Evolutionary conservation across 2,888 invertebrate genomes (phyloP), one percentile per base, ranked within the genome.

Genomic region (Zootermopsis nevadensis): DNA sequence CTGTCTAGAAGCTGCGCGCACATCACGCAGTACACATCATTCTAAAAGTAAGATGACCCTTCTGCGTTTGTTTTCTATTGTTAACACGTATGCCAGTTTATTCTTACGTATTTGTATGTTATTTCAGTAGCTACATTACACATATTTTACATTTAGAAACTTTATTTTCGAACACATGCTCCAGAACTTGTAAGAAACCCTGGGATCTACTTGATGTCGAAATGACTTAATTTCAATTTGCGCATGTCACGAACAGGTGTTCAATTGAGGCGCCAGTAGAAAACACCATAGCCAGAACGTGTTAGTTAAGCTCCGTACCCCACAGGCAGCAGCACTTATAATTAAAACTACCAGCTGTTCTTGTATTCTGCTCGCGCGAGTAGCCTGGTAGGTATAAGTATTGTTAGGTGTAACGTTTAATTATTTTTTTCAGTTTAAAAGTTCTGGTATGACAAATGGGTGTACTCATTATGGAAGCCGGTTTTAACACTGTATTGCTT

Each of bases 1-100:
- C 79, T 79, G 79, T 38, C 31, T 12, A 27, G 79, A 79, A n/a
- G 79, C 79, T 79, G 79, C 79, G 35, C 79, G 79, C 66, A 60
- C 66, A 35, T 66, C 33, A 66, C n/a, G n/a, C 19, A 48, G 8
- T 31, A 38, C n/a, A 19, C 55, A 48, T 55, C 33, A 33, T 77
- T 55, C 7, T 30, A 31, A 55, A 77, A 77, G 42, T 30, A 77
- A 33, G 12, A 53, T 53, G 55, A 77, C 55, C 55, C 33, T 77
- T 4, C 10, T 33, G 33, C 6, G 19, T 69, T 31, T 69, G 12
- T 31, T 69, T 33, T n/a, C 60, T 48, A 1, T 48, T 48, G 3
- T 48, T 3, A 48, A 48, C 48, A 12, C 19, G 19, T 15, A 48
- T 48, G 48, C 48, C 48, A 19, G 3, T 19, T 48, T 19, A 48